Percentiles rank a stretch among this genome's conserved stretches.
Conservation (phyloP, 64 coral and sea anemone genomes). For the Astreopora myriophthalma region DNA sequence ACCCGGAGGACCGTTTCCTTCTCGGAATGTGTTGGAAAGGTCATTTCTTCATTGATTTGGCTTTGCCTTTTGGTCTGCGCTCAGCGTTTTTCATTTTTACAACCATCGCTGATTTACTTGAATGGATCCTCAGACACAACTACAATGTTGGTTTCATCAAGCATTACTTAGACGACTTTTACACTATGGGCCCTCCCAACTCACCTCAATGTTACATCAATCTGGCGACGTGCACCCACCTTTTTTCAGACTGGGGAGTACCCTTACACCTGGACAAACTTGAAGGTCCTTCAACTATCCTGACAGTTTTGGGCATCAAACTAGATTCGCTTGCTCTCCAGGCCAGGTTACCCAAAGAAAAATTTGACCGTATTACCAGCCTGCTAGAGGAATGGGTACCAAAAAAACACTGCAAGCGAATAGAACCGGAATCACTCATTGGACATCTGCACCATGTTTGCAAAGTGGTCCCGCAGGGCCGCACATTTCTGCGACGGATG, state of each 20-base stretch:
- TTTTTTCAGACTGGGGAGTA: background rate
- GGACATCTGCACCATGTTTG: background rate
- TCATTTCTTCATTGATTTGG: conserved; percentile 27
- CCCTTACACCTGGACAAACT: background rate
- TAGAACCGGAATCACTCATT: background rate
- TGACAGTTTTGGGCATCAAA: background rate
- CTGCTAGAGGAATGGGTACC: background rate
- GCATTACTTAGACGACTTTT: conserved; percentile 39
- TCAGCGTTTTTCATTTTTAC: conserved; percentile 33
- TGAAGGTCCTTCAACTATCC: background rate
- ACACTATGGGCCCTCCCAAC: background rate
- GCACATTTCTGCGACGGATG: background rate
- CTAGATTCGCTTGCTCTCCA: background rate
- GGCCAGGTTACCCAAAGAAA: background rate
- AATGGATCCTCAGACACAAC: background rate
- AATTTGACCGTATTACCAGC: background rate
- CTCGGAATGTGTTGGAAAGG: conserved; percentile 27
- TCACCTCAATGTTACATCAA: background rate
- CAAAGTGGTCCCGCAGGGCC: background rate
- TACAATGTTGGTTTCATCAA: background rate
- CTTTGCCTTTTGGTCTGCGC: conserved; percentile 32
- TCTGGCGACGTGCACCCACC: background rate
- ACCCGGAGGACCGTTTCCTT: background rate
- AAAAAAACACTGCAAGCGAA: background rate
- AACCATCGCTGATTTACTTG: background rate